phyloP scores from a whole-genome alignment of 2,113 vertebrate genomes.

The Talpa occidentalis region DNA sequence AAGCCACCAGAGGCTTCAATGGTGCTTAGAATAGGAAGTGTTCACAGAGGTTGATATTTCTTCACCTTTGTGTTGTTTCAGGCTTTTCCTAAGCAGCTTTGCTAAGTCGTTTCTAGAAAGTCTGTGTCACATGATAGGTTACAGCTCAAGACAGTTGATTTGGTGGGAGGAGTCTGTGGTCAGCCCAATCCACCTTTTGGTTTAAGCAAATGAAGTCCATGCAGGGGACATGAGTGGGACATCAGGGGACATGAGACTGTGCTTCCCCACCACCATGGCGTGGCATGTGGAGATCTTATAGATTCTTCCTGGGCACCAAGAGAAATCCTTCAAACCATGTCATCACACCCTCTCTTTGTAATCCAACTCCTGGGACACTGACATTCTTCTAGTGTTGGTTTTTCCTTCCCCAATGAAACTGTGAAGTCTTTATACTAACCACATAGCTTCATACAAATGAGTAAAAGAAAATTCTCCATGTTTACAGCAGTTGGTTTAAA shows the following conservation, averaged over 20 bases:
- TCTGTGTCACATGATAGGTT: too few species aligned
- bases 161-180: neutral
- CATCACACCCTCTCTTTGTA: neutral
- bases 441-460: neutral
- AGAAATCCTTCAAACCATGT: neutral
- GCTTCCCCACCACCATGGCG: neutral
- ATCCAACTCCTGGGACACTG: neutral
- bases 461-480: neutral
- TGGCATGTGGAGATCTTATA: neutral
- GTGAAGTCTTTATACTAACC: neutral
- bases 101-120: neutral
- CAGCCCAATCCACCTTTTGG: fast-evolving
- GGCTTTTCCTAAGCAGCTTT: neutral
- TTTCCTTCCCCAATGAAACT: neutral
- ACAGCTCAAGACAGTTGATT: neutral
- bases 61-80: neutral
- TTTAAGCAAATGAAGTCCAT: neutral
- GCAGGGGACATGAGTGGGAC: neutral
- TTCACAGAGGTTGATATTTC: fast-evolving
- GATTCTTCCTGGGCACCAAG: neutral
- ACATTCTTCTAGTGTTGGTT: neutral
- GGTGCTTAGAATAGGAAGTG: neutral
- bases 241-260: neutral
- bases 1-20: neutral
- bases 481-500: neutral